Evolutionary conservation across 2,797 vertebrate genomes (phyloP), one percentile per base, ranked within the genome.

Genomic region (Strix occidentalis): DNA sequence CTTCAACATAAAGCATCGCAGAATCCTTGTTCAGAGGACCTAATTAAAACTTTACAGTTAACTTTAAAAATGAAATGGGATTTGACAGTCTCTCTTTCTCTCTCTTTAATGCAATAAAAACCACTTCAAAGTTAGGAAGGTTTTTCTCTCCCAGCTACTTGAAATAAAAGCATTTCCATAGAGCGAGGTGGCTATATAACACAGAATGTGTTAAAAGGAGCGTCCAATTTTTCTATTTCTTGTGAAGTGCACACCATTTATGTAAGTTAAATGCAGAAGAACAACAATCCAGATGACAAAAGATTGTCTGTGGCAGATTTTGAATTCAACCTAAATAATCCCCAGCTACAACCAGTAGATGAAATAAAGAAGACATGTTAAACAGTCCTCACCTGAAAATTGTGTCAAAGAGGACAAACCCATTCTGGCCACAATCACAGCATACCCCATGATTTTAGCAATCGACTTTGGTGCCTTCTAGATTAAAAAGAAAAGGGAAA

Each of bases 11-110:
- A 85, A 93, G 63, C 87, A 83, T 94, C 20, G 51, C 65, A 86
- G 79, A 97, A 95, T 96, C 83, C 78, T 94, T 92, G 71, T 93
- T 78, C 95, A 94, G 95, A 91, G 79, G 65, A 94, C 84, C 60
- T 96, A 97, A 98, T 98, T 98, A 97, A 97, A 97, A 97, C 94
- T 93, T 95, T 93, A 91, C 82, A 76, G 80, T 78, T 95, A 94
- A 93, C 89, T 96, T 97, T 94, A 97, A 96, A 97, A 96, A 96
- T 87, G 39, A 95, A 97, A 89, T 74, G 87, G 63, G 84, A 95
- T 95, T 94, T 93, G 93, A 92, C 87, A 66, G 41, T 51, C 72
- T 88, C 69, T 45, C 26, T 58, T 21, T 80, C 25, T 50, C 35
- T 72, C 69, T 71, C 50, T 94, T 94, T 74, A 94, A 60, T 91